Percentiles rank a stretch among this genome's conserved stretches.
phyloP scores from a whole-genome alignment of 1,140 invertebrate genomes.

The Ctenoplectra terminalis region DNA sequence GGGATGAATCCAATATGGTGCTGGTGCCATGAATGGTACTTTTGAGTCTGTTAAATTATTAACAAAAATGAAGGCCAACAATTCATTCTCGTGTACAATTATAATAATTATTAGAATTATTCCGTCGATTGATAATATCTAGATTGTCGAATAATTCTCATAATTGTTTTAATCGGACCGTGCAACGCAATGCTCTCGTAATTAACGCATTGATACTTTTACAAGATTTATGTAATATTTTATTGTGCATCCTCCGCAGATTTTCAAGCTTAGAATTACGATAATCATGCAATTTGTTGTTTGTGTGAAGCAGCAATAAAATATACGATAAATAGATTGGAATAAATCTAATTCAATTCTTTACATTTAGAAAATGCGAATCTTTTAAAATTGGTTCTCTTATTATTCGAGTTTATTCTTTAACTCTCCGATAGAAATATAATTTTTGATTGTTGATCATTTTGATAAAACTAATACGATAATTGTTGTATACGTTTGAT shows the following conservation, averaged over 20 bases:
- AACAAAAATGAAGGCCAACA: neutral
- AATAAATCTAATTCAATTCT: conserved; percentile 3
- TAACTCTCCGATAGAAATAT: neutral
- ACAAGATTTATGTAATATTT: neutral
- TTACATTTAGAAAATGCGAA: neutral
- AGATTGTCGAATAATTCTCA: neutral
- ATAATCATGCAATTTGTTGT: conserved; percentile 30
- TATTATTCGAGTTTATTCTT: neutral
- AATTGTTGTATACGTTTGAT: conserved; percentile 8
- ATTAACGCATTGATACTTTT: neutral
- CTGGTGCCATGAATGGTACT: neutral
- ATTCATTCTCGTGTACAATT: neutral
- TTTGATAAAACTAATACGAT: conserved; percentile 13
- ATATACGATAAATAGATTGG: neutral
- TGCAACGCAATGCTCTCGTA: neutral
- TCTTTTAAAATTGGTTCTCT: neutral
- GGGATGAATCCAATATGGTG: conserved; percentile 13
- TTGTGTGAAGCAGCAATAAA: conserved; percentile 22
- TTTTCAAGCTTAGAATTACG: conserved; percentile 2
- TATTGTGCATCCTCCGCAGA: neutral
- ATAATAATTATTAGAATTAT: conserved; percentile 3
- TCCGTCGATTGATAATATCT: neutral
- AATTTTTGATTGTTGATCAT: conserved; percentile 13
- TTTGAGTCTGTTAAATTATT: neutral
- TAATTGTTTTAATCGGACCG: neutral